Evolutionary conservation across 2,113 vertebrate species (phyloP), one percentile per base, ranked within the genome.

Genomic region (Panthera tigris): DNA sequence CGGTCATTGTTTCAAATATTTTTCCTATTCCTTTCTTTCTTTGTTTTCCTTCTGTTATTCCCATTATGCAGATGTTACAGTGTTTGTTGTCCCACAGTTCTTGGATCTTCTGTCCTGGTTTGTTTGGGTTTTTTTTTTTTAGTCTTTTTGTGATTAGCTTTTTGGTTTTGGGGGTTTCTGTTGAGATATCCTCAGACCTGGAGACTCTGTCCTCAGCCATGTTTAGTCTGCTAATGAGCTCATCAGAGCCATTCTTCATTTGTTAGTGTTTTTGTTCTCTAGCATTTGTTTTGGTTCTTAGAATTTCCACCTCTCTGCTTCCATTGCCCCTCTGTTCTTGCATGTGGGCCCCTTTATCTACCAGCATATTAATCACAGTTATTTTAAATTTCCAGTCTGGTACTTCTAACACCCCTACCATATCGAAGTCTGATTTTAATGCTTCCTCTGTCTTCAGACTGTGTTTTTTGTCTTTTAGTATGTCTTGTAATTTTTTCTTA

Each of bases 51-150:
- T 7, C 9, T 33, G 11, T 6, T 55, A 19, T 19, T 45, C 13
- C n/a, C 39, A 0, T 45, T 45, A 4, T 33, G 41, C 31, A 14
- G 0, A 5, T 16, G 45, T 15, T 25, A 5, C 12, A n/a, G 14
- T 65, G 27, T 7, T 48, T 48, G 29, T 9, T n/a, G 29, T 25
- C 41, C 18, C 31, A 36, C 19, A 69, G 29, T 41, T 61, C 29
- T 45, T 76, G 19, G 11, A 23, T 48, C 61, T 76, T 15, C 29
- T 33, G 12, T 41, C 41, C 74, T 33, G 4, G 21, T 21, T 23
- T 57, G 19, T 19, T 21, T 57, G 18, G 45, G 45, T 0, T n/a
- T n/a, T 50, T 85, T 85, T 36, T 39, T 33, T 7, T 23, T 9
- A 50, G 63, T 86, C 45, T 15, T 52, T 8, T 66, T n/a, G 33